Base-by-base conservation (phyloP, 2,888 invertebrate genomes). In the Sylvicola fuscatus region DNA sequence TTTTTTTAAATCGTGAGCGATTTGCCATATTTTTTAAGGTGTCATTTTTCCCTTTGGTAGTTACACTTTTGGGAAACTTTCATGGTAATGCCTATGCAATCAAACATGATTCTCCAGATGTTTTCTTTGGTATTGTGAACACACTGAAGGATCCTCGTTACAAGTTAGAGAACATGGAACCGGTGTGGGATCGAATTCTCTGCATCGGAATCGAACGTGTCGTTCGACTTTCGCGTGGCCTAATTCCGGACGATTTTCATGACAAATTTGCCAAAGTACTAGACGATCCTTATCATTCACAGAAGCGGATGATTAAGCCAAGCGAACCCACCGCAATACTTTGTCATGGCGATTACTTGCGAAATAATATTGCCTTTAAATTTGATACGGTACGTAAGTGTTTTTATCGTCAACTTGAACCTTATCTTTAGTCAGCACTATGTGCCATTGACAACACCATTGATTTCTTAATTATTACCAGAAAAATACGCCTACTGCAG, bases 311-410 rank as follows among this genome's bases (percentile, higher is more conserved):
- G 2, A 49, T 54, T 3, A 38, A 43, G 14, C 56, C 56, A 0
- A 41, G 44, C 2, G 56, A 58, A 33, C 58, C 58, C 0, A 39
- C 49, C 16, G 43, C 53, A 5, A 52, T 48, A 0, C 41, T 58
- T 5, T 57, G 56, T 29, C 58, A 58, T 37, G 56, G 58, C 0
- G 58, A 58, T 34, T 58, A 47, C 40, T 42, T 58, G 27, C 43
- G 58, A 16, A 58, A 58, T 30, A 58, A 58, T 42, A 46, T 58
- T 21, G 58, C 58, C 2, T 58, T 47, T 35, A 49, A 46, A 37
- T 58, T 56, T 36, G 58, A 58, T 14, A 29, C 35, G n/a, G 35
- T 32, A 32, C 14, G 10, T n/a, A n/a, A n/a, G n/a, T n/a, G n/a
- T n/a, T n/a, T n/a, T n/a, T n/a, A n/a, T n/a, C n/a, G n/a, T n/a